A percentile compares a stretch with the other conserved stretches of the same genome.
phyloP scores from a whole-genome alignment of 2,888 invertebrate species.

The Trimorus sp. region DNA sequence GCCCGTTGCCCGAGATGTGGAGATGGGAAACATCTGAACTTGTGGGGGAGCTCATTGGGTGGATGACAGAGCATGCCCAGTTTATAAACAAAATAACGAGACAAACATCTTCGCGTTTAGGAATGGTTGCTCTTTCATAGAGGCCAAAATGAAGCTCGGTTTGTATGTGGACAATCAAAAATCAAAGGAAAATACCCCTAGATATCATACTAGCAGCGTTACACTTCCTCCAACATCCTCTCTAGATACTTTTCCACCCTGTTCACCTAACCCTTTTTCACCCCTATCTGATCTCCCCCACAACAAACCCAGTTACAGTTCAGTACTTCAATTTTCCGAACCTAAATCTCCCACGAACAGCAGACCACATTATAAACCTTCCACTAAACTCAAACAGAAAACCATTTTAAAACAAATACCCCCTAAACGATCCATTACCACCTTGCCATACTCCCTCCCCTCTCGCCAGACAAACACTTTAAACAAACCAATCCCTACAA shows the following conservation, averaged over 20 bases:
- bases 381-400: too few relatives aligned
- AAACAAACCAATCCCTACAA: too few relatives aligned
- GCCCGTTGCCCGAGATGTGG: constrained; percentile 4
- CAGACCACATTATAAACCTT: too few relatives aligned
- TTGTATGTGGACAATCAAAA: not conserved
- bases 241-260: not conserved
- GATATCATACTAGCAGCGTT: not conserved
- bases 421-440: too few relatives aligned
- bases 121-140: not conserved
- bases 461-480: too few relatives aligned
- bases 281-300: not conserved
- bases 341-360: too few relatives aligned
- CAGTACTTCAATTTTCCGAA: not conserved
- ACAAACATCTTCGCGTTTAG: not conserved
- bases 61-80: not conserved
- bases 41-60: not conserved
- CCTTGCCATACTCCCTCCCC: too few relatives aligned
- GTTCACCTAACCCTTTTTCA: too few relatives aligned
- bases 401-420: too few relatives aligned
- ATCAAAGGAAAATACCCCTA: not conserved
- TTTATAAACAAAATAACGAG: not conserved
- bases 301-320: not conserved
- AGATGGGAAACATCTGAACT: not conserved
- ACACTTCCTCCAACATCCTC: not conserved
- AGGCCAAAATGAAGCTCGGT: not conserved